A percentile compares a stretch with the other conserved stretches of the same genome.
These are phyloP conservation scores for Camponotus vicinus DNA, from an alignment of 1,140 invertebrate genomes.

Conservation along the genomic window DNA sequence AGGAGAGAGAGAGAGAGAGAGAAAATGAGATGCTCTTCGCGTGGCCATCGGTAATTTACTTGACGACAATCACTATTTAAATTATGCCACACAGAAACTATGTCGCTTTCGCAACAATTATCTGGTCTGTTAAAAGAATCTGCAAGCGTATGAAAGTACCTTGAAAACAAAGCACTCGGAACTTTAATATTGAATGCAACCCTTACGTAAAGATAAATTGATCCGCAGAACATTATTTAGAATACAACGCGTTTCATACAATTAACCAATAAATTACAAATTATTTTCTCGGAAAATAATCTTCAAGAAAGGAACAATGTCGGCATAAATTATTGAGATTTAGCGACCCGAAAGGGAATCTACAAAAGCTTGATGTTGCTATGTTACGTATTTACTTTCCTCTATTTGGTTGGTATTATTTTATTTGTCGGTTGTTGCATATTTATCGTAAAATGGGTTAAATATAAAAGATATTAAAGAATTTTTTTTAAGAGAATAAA, in stretches of 20 bases:
- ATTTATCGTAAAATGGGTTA: too few relatives aligned
- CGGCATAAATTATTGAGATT: neutral
- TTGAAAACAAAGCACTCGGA: slow-evolving; percentile 16
- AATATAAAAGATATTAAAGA: too few relatives aligned
- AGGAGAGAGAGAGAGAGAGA: slow-evolving; percentile 3
- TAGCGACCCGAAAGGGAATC: neutral
- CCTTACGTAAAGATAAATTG: neutral
- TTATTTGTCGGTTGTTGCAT: too few relatives aligned
- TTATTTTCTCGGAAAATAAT: neutral
- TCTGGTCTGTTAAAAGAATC: slow-evolving; percentile 66
- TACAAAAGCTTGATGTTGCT: too few relatives aligned
- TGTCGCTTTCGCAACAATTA: slow-evolving; percentile 76
- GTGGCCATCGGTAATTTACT: slow-evolving; percentile 58
- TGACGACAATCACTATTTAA: slow-evolving; percentile 71
- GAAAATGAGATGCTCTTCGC: slow-evolving; percentile 38
- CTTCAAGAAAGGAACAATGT: neutral
- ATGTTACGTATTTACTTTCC: too few relatives aligned
- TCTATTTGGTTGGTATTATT: too few relatives aligned
- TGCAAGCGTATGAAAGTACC: slow-evolving; percentile 63
- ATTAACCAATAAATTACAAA: neutral
- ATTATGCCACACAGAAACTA: slow-evolving; percentile 72
- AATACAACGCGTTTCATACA: neutral
- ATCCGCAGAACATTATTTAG: neutral
- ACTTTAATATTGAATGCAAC: neutral
- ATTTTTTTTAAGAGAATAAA: too few relatives aligned